Evolutionary conservation across 2,797 vertebrate genomes (phyloP).

Genomic region (Chrysolophus pictus): DNA sequence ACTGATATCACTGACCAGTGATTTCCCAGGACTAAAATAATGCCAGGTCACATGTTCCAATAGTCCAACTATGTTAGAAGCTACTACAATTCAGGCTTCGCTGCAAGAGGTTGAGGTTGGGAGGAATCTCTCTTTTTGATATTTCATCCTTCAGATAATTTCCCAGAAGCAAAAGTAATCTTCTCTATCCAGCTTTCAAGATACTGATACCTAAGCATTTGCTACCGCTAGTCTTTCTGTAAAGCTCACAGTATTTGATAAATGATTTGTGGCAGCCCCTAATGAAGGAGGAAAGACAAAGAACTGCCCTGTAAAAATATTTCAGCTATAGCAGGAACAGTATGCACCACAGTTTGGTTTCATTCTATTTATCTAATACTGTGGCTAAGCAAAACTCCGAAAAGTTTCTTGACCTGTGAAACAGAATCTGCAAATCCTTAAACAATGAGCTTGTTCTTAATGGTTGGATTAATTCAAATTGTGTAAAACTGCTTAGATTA

Average conservation of each 20-base stretch:
- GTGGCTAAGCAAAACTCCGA: slow-evolving; percentile 7
- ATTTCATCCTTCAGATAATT: not conserved
- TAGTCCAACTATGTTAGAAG: not conserved
- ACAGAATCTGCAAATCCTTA: slow-evolving; percentile 21
- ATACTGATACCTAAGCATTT: not conserved
- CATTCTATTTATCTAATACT: not conserved
- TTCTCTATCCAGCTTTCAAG: not conserved
- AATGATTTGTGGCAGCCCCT: not conserved
- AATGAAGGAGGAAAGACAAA: not conserved
- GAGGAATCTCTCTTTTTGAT: not conserved
- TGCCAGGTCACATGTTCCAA: not conserved
- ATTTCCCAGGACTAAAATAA: not conserved
- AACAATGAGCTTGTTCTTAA: slow-evolving; percentile 33
- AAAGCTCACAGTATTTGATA: slow-evolving; percentile 3
- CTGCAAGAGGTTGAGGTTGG: not conserved
- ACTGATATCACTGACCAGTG: not conserved
- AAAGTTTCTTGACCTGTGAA: slow-evolving; percentile 1
- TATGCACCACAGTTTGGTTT: not conserved
- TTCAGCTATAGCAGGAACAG: not conserved
- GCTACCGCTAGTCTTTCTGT: not conserved
- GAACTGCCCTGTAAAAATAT: not conserved
- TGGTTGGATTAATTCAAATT: slow-evolving; percentile 3
- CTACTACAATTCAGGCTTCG: not conserved
- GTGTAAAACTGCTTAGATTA: not conserved
- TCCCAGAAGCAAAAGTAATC: not conserved